These are phyloP conservation scores for Lobophora halterata DNA, from an alignment of 2,888 invertebrate species.

Conservation along the genomic window DNA sequence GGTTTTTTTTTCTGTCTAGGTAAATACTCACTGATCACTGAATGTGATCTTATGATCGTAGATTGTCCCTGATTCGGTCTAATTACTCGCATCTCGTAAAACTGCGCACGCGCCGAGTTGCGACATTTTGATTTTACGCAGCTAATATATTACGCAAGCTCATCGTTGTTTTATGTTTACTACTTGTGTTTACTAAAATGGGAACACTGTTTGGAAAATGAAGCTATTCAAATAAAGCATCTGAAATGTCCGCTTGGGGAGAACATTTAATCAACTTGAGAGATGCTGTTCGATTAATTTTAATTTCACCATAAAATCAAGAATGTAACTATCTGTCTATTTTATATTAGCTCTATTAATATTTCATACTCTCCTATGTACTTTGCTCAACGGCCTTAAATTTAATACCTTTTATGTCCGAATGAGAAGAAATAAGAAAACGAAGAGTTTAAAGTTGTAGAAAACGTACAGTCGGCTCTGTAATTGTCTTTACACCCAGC, in stretches of 20 bases:
- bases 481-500: no score
- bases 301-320: not conserved
- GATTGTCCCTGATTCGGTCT: slow-evolving; percentile 38
- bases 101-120: slow-evolving; percentile 49
- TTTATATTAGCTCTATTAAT: no score
- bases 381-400: no score
- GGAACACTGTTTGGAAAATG: slow-evolving; percentile 12
- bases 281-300: slow-evolving; percentile 8
- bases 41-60: slow-evolving; percentile 30
- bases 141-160: slow-evolving; percentile 32
- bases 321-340: no score
- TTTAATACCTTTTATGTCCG: no score
- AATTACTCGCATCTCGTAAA: slow-evolving; percentile 54
- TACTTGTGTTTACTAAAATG: slow-evolving; percentile 9
- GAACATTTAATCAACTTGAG: slow-evolving; percentile 6
- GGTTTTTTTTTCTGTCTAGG: no score
- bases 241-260: slow-evolving; percentile 12
- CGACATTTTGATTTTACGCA: slow-evolving; percentile 39
- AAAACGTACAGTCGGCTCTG: no score
- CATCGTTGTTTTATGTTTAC: slow-evolving; percentile 20
- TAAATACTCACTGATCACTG: slow-evolving; percentile 3
- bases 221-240: slow-evolving; percentile 10
- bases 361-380: no score
- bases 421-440: no score
- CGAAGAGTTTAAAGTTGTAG: no score